Base-by-base conservation (phyloP, 2,797 vertebrate genomes). In the Trematomus bernacchii region DNA sequence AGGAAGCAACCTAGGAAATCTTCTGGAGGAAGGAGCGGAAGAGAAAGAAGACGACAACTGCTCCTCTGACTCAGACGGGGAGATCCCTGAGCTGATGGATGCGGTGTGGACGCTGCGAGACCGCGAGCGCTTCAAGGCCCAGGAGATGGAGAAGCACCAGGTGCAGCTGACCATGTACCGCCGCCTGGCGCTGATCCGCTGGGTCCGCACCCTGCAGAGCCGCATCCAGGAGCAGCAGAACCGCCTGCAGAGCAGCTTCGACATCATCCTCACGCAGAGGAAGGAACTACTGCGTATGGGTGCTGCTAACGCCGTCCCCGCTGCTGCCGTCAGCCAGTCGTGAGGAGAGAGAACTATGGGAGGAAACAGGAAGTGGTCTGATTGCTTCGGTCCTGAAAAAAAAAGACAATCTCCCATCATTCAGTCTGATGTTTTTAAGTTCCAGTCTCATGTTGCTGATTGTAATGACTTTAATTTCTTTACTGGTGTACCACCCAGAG, bases 81-180 rank as follows among this genome's bases (percentile, higher is more conserved):
- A 94, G 52, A 80, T 95, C 52, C 95, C 96, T 0, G 95, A 91
- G 0, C 92, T 98, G 85, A 95, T 93, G 51, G 96, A 97, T 71
- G 95, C 96, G 0, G 93, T 98, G 69, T 97, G 96, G 95, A 97
- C 95, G 27, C 93, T 98, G 11, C 95, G 96, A 66, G 97, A 98
- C 79, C 96, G 96, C 54, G 97, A 98, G 83, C 95, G 92, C 77
- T 97, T 98, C 93, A 99, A 99, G 86, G 97, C 97, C 73, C 95
- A 84, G 88, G 98, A 99, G 94, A 99, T 99, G 91, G 97, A 99
- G 93, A 98, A 97, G 89, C 97, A 99, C 79, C 98, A 98, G 30
- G 91, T 95, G 71, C 98, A 98, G 91, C 89, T 99, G 89, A 97
- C 97, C 91, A 99, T 99, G 98, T 99, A 99, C 89, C 97, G 98